These are phyloP conservation scores for Cephus sareptanus DNA, from an alignment of 2,888 invertebrate species.

Conservation along the genomic window DNA sequence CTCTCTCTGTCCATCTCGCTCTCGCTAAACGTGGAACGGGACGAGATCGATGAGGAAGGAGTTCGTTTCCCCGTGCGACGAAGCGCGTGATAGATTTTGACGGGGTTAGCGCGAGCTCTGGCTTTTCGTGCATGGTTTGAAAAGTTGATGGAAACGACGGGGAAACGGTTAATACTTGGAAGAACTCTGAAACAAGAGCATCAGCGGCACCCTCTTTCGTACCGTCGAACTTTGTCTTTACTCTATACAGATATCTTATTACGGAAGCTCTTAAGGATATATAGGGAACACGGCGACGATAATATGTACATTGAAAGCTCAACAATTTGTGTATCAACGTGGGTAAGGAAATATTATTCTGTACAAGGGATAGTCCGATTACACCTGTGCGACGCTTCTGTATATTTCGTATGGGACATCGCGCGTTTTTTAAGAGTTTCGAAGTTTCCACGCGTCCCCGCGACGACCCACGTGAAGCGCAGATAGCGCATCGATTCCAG, in stretches of 20 bases:
- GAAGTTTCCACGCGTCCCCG: too few species aligned
- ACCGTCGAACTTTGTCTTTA: background rate
- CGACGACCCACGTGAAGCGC: background rate
- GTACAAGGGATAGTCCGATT: too few species aligned
- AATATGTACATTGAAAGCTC: background rate
- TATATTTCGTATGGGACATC: too few species aligned
- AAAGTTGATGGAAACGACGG: constrained; percentile 31
- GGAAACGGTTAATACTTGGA: background rate
- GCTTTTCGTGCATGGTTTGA: constrained; percentile 34
- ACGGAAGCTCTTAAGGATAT: background rate
- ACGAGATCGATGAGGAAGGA: constrained; percentile 14
- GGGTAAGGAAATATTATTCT: background rate
- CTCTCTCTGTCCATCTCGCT: background rate
- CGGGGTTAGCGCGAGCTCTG: constrained; percentile 29
- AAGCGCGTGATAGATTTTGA: constrained; percentile 36
- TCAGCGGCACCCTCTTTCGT: background rate
- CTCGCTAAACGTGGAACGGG: background rate
- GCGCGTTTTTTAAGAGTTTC: too few species aligned
- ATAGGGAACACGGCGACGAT: background rate
- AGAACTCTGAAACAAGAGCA: background rate
- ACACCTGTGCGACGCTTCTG: too few species aligned
- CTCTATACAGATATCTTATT: background rate
- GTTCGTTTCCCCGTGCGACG: constrained; percentile 32
- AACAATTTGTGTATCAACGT: background rate
- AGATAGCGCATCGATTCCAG: background rate